Percentiles rank a stretch among this genome's conserved stretches.
Conservation (phyloP, 2,797 vertebrate genomes). For the Phoebastria nigripes region DNA sequence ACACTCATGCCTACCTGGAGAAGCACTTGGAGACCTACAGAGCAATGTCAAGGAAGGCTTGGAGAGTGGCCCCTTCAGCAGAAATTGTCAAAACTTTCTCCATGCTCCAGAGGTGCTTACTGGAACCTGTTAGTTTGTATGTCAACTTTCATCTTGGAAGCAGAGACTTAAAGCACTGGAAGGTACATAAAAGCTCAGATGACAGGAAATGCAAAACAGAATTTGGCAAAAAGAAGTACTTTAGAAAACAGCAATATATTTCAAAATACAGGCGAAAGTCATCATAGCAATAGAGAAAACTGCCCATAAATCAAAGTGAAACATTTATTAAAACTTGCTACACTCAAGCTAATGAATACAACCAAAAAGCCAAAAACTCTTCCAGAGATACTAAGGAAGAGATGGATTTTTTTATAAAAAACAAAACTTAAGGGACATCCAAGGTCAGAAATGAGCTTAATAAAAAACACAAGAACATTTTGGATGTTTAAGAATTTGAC, state of each 20-base stretch:
- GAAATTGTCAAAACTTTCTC: neutral
- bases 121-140: neutral
- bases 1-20: neutral
- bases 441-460: neutral
- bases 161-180: neutral
- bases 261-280: constrained; percentile 19
- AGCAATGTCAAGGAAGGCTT: neutral
- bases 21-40: neutral
- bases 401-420: neutral
- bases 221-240: neutral
- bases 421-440: neutral
- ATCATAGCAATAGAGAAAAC: neutral
- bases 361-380: constrained; percentile 2
- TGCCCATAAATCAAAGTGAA: neutral
- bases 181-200: constrained; percentile 16
- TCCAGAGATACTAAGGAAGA: neutral
- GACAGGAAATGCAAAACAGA: constrained; percentile 41
- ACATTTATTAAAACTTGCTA: constrained; percentile 3
- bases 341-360: constrained; percentile 14
- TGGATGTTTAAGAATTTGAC: neutral
- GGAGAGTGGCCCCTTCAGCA: neutral
- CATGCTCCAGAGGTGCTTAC: neutral
- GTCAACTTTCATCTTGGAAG: no score
- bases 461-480: neutral
- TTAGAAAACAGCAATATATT: neutral